Percentiles rank a stretch among this genome's conserved stretches.
Conservation (phyloP, 1,140 invertebrate genomes). For the Diorhabda elongata region DNA sequence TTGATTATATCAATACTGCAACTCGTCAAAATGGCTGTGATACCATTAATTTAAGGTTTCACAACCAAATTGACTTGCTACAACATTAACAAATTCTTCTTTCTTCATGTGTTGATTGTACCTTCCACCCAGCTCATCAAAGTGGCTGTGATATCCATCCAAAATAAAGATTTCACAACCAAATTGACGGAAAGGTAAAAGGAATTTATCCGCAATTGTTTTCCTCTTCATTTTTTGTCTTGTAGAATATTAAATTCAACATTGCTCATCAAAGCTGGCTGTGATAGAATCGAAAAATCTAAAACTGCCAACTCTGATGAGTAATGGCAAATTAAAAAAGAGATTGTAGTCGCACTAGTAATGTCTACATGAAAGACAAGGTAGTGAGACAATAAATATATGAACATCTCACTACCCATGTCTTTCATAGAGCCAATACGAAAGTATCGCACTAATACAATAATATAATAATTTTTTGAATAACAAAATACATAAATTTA, state of each 20-base stretch:
- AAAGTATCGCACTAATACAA: too few species aligned
- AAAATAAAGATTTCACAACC: slow-evolving; percentile 63
- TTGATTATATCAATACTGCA: slow-evolving; percentile 49
- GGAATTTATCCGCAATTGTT: slow-evolving; percentile 6
- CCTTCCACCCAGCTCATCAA: slow-evolving; percentile 64
- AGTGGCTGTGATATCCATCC: slow-evolving; percentile 73
- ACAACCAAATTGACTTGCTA: slow-evolving; percentile 75
- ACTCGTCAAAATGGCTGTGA: slow-evolving; percentile 88
- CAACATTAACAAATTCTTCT: slow-evolving; percentile 40
- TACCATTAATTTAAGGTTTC: slow-evolving; percentile 71
- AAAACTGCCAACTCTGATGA: slow-evolving; percentile 76
- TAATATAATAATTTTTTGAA: too few species aligned
- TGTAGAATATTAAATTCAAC: slow-evolving; percentile 47
- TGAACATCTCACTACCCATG: slow-evolving; percentile 92
- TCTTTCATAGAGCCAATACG: slow-evolving; percentile 67
- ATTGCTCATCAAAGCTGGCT: slow-evolving; percentile 81
- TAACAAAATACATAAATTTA: too few species aligned
- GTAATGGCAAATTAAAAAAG: slow-evolving; percentile 34
- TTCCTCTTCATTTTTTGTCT: background rate
- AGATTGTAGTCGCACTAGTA: slow-evolving; percentile 8
- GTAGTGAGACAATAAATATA: slow-evolving; percentile 73
- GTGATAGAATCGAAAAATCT: slow-evolving; percentile 64
- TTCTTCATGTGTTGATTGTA: background rate
- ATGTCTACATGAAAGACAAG: slow-evolving; percentile 78
- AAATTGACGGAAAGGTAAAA: slow-evolving; percentile 62